phyloP scores from a whole-genome alignment of 2,888 invertebrate genomes.

The Lucinisca nassula region DNA sequence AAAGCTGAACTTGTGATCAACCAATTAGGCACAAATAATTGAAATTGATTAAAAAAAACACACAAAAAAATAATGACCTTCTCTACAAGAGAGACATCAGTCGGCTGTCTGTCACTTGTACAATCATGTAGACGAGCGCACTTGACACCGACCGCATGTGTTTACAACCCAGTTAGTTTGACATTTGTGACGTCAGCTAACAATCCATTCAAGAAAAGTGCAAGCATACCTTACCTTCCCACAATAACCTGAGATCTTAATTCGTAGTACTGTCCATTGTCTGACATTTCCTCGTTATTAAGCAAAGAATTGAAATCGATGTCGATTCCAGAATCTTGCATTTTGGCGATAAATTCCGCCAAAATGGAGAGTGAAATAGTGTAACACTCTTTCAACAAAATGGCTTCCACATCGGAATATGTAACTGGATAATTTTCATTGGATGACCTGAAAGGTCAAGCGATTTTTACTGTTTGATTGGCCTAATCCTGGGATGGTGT shows the following conservation, averaged over 20 bases:
- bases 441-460: conserved; percentile 6
- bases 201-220: not conserved
- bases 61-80: no score
- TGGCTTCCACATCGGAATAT: not conserved
- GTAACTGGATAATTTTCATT: not conserved
- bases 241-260: conserved; percentile 78
- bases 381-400: not conserved
- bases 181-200: conserved; percentile 42
- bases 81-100: no score
- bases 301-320: conserved; percentile 71
- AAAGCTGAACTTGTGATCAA: no score
- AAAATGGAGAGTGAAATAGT: not conserved
- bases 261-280: conserved; percentile 73
- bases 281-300: conserved; percentile 53
- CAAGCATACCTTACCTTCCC: conserved; percentile 74
- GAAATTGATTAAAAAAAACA: no score
- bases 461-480: conserved; percentile 1
- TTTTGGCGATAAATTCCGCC: conserved; percentile 34
- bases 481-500: not conserved
- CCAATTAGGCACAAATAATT: no score
- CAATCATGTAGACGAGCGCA: no score
- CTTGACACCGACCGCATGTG: no score
- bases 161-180: conserved; percentile 12
- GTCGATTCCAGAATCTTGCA: conserved; percentile 81
- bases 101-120: no score